phyloP scores from a whole-genome alignment of 2,888 invertebrate species.

The Esperia sulphurella region DNA sequence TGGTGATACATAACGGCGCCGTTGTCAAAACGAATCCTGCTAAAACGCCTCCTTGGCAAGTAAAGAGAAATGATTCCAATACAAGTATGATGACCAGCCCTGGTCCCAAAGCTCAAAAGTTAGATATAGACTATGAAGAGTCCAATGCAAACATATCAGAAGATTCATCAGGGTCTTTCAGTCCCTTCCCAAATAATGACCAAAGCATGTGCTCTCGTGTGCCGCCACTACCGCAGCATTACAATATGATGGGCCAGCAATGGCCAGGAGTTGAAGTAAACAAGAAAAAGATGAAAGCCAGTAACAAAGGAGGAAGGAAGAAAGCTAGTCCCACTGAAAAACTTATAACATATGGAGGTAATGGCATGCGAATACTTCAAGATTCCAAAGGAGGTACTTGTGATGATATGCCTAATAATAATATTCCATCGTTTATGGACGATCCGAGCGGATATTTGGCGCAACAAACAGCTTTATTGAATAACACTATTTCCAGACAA shows the following conservation, averaged over 20 bases:
- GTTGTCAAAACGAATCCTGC: conserved; percentile 73
- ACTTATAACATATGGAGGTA: conserved; percentile 43
- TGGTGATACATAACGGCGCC: conserved; percentile 70
- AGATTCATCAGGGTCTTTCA: conserved; percentile 51
- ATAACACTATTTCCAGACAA: conserved; percentile 89
- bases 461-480: conserved; percentile 92
- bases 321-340: conserved; percentile 52
- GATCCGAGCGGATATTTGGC: conserved; percentile 95
- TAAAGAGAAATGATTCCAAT: conserved; percentile 58
- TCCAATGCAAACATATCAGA: conserved; percentile 53
- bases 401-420: conserved; percentile 70
- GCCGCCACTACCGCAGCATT: conserved; percentile 85
- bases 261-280: conserved; percentile 57
- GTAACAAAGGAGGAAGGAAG: conserved; percentile 75
- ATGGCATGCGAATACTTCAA: conserved; percentile 53
- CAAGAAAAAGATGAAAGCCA: conserved; percentile 80
- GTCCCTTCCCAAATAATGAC: conserved; percentile 55
- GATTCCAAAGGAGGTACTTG: conserved; percentile 63
- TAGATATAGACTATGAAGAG: conserved; percentile 62
- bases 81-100: conserved; percentile 47
- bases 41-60: conserved; percentile 81
- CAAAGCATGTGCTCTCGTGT: conserved; percentile 83
- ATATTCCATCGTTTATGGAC: conserved; percentile 91
- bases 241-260: conserved; percentile 67
- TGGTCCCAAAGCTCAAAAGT: conserved; percentile 52